Percentiles rank a stretch among this genome's conserved stretches.
These are phyloP conservation scores for Oncorhynchus gorbuscha DNA, from an alignment of 2,113 vertebrate genomes.

Conservation along the genomic window DNA sequence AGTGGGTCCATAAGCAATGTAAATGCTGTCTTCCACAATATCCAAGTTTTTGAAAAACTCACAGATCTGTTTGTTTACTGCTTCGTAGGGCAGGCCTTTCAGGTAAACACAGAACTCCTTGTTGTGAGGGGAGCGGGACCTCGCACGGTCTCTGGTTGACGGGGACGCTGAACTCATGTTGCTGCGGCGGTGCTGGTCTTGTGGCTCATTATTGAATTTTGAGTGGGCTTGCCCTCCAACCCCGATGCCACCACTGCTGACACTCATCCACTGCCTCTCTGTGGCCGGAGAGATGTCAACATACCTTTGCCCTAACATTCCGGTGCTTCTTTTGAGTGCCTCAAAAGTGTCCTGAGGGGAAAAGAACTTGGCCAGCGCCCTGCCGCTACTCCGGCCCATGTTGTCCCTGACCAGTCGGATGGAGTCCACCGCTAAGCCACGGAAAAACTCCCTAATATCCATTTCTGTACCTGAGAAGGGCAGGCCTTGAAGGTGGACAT, in stretches of 20 bases:
- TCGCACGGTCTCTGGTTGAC: constrained; percentile 78
- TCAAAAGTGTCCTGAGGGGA: constrained; percentile 95
- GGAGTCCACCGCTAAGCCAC: constrained; percentile 88
- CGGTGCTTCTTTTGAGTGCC: constrained; percentile 90
- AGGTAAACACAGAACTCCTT: constrained; percentile 94
- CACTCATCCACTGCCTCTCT: constrained; percentile 90
- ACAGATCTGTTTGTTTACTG: constrained; percentile 94
- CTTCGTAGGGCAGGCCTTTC: constrained; percentile 96
- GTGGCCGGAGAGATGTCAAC: constrained; percentile 91
- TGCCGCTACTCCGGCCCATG: constrained; percentile 88
- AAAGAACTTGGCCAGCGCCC: constrained; percentile 92
- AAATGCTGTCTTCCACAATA: constrained; percentile 94
- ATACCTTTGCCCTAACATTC: constrained; percentile 94
- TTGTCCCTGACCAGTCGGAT: constrained; percentile 87
- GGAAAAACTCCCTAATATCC: constrained; percentile 93
- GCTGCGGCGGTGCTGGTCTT: constrained; percentile 64
- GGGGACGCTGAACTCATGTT: constrained; percentile 77
- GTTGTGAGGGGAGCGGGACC: constrained; percentile 93
- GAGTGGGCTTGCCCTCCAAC: constrained; percentile 64
- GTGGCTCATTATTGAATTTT: constrained; percentile 66
- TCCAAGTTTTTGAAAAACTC: constrained; percentile 97
- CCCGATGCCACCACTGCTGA: constrained; percentile 74
- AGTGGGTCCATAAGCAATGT: constrained; percentile 94
- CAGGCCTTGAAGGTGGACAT: constrained; percentile 90
- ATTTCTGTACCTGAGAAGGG: constrained; percentile 88